These are phyloP conservation scores for Aricia agestis DNA, from an alignment of 1,140 invertebrate genomes.

Conservation along the genomic window DNA sequence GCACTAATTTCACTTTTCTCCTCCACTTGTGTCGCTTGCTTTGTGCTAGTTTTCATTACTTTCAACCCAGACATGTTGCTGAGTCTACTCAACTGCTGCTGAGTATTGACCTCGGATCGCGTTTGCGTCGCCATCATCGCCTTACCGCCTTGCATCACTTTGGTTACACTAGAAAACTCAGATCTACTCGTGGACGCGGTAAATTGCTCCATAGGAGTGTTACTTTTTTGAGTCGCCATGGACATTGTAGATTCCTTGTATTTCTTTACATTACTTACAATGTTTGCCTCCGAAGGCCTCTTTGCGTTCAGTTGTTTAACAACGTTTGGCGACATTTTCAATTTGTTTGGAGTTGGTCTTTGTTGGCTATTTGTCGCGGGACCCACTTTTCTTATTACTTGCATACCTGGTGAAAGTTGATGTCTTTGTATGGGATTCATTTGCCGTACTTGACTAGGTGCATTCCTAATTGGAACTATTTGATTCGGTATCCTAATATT, in stretches of 20 bases:
- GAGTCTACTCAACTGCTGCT: slow-evolving; percentile 36
- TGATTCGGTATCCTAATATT: slow-evolving; percentile 40
- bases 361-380: slow-evolving; percentile 31
- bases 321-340: slow-evolving; percentile 51
- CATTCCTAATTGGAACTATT: slow-evolving; percentile 40
- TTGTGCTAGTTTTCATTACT: slow-evolving; percentile 52
- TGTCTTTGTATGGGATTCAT: slow-evolving; percentile 28
- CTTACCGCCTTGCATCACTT: slow-evolving; percentile 50
- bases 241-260: slow-evolving; percentile 50
- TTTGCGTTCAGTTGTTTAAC: slow-evolving; percentile 36
- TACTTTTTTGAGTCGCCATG: slow-evolving; percentile 22
- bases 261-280: slow-evolving; percentile 63
- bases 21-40: slow-evolving; percentile 45
- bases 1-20: slow-evolving; percentile 43
- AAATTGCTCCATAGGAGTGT: slow-evolving; percentile 36
- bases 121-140: slow-evolving; percentile 44
- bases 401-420: slow-evolving; percentile 36
- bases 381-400: slow-evolving; percentile 34
- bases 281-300: slow-evolving; percentile 44
- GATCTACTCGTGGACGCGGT: slow-evolving; percentile 46
- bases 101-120: slow-evolving; percentile 40
- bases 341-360: slow-evolving; percentile 37
- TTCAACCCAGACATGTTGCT: slow-evolving; percentile 51
- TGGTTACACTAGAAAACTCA: slow-evolving; percentile 46
- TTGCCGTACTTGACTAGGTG: background rate